Evolutionary conservation across 2,888 invertebrate genomes (phyloP).

Genomic region (Lamellibrachia columna): DNA sequence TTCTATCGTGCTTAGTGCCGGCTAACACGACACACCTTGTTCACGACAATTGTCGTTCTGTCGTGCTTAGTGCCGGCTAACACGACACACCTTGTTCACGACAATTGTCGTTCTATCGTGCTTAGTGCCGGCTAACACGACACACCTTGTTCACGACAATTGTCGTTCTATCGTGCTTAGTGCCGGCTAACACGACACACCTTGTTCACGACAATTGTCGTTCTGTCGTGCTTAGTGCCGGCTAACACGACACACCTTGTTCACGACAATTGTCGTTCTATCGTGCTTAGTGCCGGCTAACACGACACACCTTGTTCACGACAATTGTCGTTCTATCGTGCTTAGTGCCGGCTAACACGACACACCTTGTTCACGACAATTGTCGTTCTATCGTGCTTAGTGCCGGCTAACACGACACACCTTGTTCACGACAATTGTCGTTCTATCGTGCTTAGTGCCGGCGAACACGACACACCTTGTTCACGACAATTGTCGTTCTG

Average conservation of each 20-base stretch:
- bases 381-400: too few relatives aligned
- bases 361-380: background rate
- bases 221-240: background rate
- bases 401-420: background rate
- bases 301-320: background rate
- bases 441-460: background rate
- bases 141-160: background rate
- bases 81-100: background rate
- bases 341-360: background rate
- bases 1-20: background rate
- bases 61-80: background rate
- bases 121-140: background rate
- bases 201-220: background rate
- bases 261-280: too few relatives aligned
- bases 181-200: background rate
- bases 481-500: too few relatives aligned
- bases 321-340: too few relatives aligned
- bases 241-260: background rate
- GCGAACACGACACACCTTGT: background rate
- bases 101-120: too few relatives aligned
- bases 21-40: background rate
- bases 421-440: background rate
- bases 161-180: too few relatives aligned
- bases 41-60: too few relatives aligned
- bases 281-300: background rate